These are phyloP conservation scores for Myioborus miniatus DNA, from an alignment of 2,797 vertebrate species.

Conservation along the genomic window DNA sequence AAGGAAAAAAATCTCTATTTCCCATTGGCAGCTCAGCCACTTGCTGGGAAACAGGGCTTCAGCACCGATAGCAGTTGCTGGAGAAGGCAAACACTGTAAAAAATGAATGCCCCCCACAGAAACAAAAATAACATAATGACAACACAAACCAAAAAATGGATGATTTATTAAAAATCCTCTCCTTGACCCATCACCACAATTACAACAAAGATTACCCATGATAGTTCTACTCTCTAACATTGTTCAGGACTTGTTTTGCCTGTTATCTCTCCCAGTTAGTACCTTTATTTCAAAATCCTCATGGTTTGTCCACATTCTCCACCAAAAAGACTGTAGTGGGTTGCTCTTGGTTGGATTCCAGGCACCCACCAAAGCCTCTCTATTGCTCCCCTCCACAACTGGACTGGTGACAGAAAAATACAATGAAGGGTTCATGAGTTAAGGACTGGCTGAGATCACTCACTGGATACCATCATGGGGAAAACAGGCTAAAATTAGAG, in stretches of 20 bases:
- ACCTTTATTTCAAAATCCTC: background rate
- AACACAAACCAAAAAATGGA: background rate
- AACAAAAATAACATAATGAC: background rate
- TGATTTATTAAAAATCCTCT: background rate
- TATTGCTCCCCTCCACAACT: background rate
- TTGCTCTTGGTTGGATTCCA: background rate
- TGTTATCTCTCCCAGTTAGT: background rate
- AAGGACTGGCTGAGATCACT: background rate
- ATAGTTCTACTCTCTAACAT: background rate
- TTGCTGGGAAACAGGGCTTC: background rate
- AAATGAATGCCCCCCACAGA: background rate
- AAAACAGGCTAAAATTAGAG: background rate
- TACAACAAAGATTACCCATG: background rate
- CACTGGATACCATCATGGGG: rapidly evolving
- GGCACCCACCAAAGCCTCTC: background rate
- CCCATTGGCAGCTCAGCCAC: rapidly evolving
- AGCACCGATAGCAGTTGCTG: background rate
- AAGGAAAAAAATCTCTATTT: background rate
- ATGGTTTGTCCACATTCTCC: background rate
- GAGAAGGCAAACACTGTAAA: background rate
- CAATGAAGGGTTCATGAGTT: background rate
- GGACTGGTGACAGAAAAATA: background rate
- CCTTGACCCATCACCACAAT: background rate
- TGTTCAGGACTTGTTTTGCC: background rate
- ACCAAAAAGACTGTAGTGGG: background rate